Percentiles rank a stretch among this genome's conserved stretches.
These are phyloP conservation scores for Galeopsomyia nigrocyanea DNA, from an alignment of 2,888 invertebrate species.

Conservation along the genomic window DNA sequence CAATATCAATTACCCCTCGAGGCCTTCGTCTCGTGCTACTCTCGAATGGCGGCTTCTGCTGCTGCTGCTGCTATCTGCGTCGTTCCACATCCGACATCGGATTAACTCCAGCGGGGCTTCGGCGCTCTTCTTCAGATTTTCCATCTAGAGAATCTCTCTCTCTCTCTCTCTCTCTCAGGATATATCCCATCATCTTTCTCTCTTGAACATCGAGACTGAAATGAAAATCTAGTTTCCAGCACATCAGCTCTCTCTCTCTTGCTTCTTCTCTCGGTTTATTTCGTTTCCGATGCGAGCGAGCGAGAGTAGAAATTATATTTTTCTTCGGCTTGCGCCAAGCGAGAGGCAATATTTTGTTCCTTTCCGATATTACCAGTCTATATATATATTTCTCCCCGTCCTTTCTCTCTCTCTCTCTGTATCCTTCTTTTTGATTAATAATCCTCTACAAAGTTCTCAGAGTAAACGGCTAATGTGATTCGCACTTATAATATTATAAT, in stretches of 20 bases:
- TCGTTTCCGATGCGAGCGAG: slow-evolving; percentile 35
- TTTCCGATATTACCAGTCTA: slow-evolving; percentile 4
- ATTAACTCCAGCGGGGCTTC: slow-evolving; percentile 38
- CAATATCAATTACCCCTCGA: slow-evolving; percentile 46
- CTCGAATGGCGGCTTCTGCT: not conserved
- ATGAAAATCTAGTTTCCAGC: slow-evolving; percentile 47
- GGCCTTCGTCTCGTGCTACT: not conserved
- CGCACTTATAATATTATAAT: no score
- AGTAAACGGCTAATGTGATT: no score
- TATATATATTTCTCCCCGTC: no score
- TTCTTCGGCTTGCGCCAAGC: slow-evolving; percentile 33
- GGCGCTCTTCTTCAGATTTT: slow-evolving; percentile 46
- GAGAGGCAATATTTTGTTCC: slow-evolving; percentile 32
- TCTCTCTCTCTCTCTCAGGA: slow-evolving; percentile 2
- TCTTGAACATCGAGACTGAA: slow-evolving; percentile 30
- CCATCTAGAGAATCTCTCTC: slow-evolving; percentile 42
- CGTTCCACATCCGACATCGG: slow-evolving; percentile 46
- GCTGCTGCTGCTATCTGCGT: no score
- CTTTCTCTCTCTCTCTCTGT: no score
- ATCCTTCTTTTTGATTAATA: no score
- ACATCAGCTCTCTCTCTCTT: slow-evolving; percentile 32
- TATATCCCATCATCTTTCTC: slow-evolving; percentile 44
- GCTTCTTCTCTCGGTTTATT: slow-evolving; percentile 15
- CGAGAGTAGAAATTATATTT: slow-evolving; percentile 40
- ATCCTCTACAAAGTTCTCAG: no score